Percentiles rank a stretch among this genome's conserved stretches.
These are phyloP conservation scores for Porites evermanni DNA, from an alignment of 92 coral and sea anemone species.

Conservation along the genomic window DNA sequence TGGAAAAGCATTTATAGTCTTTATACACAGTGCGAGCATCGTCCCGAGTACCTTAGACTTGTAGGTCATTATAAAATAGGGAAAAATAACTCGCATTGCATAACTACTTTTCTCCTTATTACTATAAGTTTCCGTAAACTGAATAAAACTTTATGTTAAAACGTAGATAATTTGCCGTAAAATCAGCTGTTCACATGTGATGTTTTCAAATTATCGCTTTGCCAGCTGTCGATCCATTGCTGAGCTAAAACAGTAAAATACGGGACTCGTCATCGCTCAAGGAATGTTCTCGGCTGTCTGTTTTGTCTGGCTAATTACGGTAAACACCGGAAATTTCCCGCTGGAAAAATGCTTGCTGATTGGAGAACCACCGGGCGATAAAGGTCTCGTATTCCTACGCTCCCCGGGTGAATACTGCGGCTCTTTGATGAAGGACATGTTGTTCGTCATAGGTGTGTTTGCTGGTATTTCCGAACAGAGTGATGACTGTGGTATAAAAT, in stretches of 20 bases:
- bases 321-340: constrained; percentile 57
- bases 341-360: constrained; percentile 36
- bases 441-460: constrained; percentile 42
- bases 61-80: constrained; percentile 25
- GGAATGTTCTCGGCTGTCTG: constrained; percentile 37
- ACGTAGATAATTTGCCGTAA: constrained; percentile 12
- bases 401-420: constrained; percentile 39
- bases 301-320: constrained; percentile 51
- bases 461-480: constrained; percentile 63
- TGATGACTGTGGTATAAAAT: constrained; percentile 79
- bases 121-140: constrained; percentile 12
- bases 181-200: constrained; percentile 50
- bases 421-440: constrained; percentile 37
- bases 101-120: constrained; percentile 7
- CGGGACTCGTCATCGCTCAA: constrained; percentile 39
- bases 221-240: constrained; percentile 26
- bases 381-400: constrained; percentile 33
- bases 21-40: not conserved
- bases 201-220: constrained; percentile 82
- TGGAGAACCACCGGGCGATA: constrained; percentile 33
- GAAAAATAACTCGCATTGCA: constrained; percentile 23
- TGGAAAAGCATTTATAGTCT: constrained; percentile 27
- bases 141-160: constrained; percentile 32
- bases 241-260: constrained; percentile 1
- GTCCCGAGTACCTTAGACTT: constrained; percentile 4